Evolutionary conservation across 2,797 vertebrate species (phyloP), one percentile per base, ranked within the genome.

Genomic region (Lophotriccus pileatus): DNA sequence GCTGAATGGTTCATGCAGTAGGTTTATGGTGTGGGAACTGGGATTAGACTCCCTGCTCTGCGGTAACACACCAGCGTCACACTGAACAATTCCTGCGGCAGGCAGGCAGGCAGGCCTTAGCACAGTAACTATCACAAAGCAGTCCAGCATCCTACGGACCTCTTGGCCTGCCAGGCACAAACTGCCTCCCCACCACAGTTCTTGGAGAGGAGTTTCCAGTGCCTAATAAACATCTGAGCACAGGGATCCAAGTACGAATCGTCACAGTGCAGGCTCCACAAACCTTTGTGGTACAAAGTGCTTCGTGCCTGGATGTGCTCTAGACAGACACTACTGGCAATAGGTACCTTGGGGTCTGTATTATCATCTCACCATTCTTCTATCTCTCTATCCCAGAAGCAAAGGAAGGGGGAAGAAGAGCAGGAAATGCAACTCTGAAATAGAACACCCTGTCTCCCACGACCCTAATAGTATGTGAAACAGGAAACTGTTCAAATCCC

Each of bases 251-350:
- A 49, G 18, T 1, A 0, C 1, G 14, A 20, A 22, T 16, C 34
- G 50, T 7, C 55, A 41, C n/a, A 52, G 4, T 1, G 14, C 32
- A 37, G 62, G 36, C 39, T 77, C 32, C 37, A 66, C 44, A 83
- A 41, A 49, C 19, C 17, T 34, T 11, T 52, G 52, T 22, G 28
- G 8, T 52, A 13, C 49, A 10, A 73, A 62, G n/a, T 12, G 12
- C 67, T 63, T 74, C 52, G 68, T 0, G 0, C 22, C n/a, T 17
- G 2, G 27, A 72, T 30, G 5, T 19, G 24, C 43, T 63, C 66
- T 12, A 58, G 59, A 18, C 14, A 46, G 3, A 6, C 10, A 6
- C 10, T 36, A 37, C 11, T 60, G n/a, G 46, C 53, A 81, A 78
- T 0, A n/a, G 8, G 9, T 34, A 43, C 22, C 4, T 34, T 32